Base-by-base conservation (phyloP, 2,797 vertebrate genomes). In the Cuniculus paca region DNA sequence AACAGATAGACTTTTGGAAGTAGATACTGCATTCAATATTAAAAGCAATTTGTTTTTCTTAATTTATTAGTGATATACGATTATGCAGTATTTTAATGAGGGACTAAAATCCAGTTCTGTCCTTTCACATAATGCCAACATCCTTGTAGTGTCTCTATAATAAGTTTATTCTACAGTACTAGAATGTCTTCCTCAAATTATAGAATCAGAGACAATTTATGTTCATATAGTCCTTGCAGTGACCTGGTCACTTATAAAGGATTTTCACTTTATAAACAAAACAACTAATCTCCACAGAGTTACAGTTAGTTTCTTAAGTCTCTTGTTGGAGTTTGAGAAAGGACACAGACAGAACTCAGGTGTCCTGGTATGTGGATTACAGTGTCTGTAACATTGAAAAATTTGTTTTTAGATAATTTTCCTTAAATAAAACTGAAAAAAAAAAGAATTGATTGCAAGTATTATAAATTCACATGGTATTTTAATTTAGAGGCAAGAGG, bases 81-180 rank as follows among this genome's bases (percentile, higher is more conserved):
- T 90, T 56, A 81, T 36, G 19, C 34, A 65, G 92, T 82, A 42
- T 72, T 77, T 93, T 93, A 83, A 65, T 83, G 26, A 75, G 68
- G 5, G 31, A 91, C 31, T 84, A 84, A 93, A 7, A 79, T 91
- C 9, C 36, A 88, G 1, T 91, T 89, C 6, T 75, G 2, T 93
- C 56, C 91, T 91, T 91, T 77, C 36, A 84, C 58, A 79, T 88
- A 75, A 54, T 34, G n/a, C n/a, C n/a, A 88, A 48, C 34, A 75
- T 68, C 83, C n/a, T 50, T 90, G 0, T 48, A 54, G 24, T 12
- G 91, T 91, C 20, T 80, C 4, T 39, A 36, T 39, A 13, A 74
- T 2, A 58, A 24, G 31, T 12, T 52, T 94, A 63, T 34, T 86
- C 24, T 78, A 1, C 26, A 91, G 45, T 91, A 80, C 81, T 77